These are phyloP conservation scores for Telmatherina bonti DNA, from an alignment of 2,797 vertebrate genomes.

Conservation along the genomic window DNA sequence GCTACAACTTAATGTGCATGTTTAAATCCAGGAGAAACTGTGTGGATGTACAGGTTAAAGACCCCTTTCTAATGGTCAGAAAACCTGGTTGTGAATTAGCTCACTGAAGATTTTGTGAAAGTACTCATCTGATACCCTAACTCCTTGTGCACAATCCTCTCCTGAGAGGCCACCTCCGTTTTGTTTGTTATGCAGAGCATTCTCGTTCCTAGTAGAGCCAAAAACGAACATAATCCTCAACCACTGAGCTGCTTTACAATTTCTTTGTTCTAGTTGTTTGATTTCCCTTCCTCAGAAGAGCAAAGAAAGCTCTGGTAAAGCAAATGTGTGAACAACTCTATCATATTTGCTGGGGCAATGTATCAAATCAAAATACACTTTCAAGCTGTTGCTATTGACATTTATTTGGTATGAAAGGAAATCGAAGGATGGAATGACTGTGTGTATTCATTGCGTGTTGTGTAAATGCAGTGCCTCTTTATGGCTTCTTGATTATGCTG, in stretches of 20 bases:
- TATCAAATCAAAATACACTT: background rate
- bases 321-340: background rate
- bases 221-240: conserved; percentile 33
- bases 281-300: conserved; percentile 28
- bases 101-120: conserved; percentile 17
- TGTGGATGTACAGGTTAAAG: background rate
- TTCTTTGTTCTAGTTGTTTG: conserved; percentile 14
- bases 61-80: background rate
- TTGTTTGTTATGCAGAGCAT: background rate
- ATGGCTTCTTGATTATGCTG: conserved; percentile 72
- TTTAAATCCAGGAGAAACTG: conserved; percentile 50
- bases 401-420: background rate
- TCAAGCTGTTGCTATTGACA: background rate
- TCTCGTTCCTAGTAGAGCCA: background rate
- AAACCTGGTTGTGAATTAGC: conserved; percentile 26
- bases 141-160: conserved; percentile 15
- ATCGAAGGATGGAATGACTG: conserved; percentile 33
- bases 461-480: conserved; percentile 65
- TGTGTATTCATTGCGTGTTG: conserved; percentile 41
- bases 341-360: background rate
- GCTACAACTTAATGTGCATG: conserved; percentile 24
- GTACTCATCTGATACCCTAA: background rate
- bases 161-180: background rate
- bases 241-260: conserved; percentile 16
- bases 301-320: conserved; percentile 16